Evolutionary conservation across 2,888 invertebrate species (phyloP), one percentile per base, ranked within the genome.

Genomic region (Perizoma flavofasciatum): DNA sequence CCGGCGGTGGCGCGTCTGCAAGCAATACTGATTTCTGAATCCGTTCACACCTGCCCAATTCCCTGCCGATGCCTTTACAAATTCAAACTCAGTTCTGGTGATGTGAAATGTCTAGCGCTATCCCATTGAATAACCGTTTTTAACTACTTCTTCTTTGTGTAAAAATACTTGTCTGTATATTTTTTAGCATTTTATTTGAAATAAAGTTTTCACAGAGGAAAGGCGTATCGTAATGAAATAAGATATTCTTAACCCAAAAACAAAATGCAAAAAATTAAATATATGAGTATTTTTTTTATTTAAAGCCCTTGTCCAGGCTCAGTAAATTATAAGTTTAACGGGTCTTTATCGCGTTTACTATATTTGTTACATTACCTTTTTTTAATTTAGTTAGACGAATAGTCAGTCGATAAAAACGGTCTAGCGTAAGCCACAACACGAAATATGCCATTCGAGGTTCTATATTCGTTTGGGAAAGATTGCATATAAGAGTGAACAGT

Each of bases 41-140:
- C 77, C 72, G 72, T 73, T 75, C 73, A 73, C 81, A 85, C 84
- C 86, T 85, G 81, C 78, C 75, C 79, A 74, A 82, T 82, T 81
- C 81, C 76, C 76, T 66, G 64, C 51, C 61, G 69, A 78, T 72
- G 70, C 76, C 77, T 76, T 83, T 81, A 75, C 76, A 75, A 74
- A 81, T 85, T 79, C 82, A 79, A 82, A 82, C 78, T 81, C 77
- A 73, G 83, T 85, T 82, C 75, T 61, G 50, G 62, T 68, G 58
- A 49, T 70, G 68, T 64, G 67, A 67, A 71, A 78, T 78, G 70
- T 77, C 68, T 63, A 54, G 55, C 49, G 54, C 46, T 59, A 54
- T 65, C 45, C 40, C 53, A 51, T 52, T 58, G 51, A 44, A 58
- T 61, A 65, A 57, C 59, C 57, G 56, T 56, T 61, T 44, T 41